These are phyloP conservation scores for Parotia lawesii DNA, from an alignment of 2,113 vertebrate species.

Conservation along the genomic window DNA sequence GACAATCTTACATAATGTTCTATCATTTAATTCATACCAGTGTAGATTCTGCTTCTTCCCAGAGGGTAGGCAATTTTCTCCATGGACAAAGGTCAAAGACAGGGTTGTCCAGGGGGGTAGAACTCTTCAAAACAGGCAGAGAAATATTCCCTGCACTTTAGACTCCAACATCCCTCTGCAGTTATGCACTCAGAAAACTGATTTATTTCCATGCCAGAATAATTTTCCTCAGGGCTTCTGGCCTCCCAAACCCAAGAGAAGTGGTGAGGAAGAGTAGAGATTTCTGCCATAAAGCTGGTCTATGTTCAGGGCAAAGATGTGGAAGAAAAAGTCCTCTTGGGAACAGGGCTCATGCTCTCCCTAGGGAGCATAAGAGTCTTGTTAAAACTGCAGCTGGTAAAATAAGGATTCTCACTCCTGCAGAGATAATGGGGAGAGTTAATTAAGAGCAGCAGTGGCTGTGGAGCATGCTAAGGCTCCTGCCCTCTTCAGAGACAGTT, in stretches of 20 bases:
- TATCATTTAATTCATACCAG: too few species aligned
- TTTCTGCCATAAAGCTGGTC: not conserved
- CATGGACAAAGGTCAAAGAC: too few species aligned
- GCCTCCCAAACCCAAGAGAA: not conserved
- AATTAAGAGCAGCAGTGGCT: not conserved
- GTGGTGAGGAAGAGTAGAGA: not conserved
- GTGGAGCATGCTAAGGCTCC: not conserved
- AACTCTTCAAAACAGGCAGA: too few species aligned
- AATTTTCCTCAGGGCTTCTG: not conserved
- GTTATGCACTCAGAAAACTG: not conserved
- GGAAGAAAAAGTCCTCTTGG: not conserved
- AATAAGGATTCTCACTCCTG: not conserved
- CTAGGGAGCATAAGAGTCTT: not conserved
- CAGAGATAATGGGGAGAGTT: not conserved
- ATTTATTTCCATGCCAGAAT: not conserved
- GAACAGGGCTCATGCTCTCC: not conserved
- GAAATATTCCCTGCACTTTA: too few species aligned
- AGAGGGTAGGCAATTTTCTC: too few species aligned
- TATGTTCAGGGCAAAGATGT: not conserved
- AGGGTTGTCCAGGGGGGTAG: too few species aligned
- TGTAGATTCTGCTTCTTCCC: too few species aligned
- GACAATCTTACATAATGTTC: too few species aligned
- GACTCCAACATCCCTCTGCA: not conserved
- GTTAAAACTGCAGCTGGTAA: not conserved
- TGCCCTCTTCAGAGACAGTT: not conserved